These are phyloP conservation scores for Astropecten irregularis DNA, from an alignment of 53 echinoderm and acorn worm genomes.

Conservation along the genomic window DNA sequence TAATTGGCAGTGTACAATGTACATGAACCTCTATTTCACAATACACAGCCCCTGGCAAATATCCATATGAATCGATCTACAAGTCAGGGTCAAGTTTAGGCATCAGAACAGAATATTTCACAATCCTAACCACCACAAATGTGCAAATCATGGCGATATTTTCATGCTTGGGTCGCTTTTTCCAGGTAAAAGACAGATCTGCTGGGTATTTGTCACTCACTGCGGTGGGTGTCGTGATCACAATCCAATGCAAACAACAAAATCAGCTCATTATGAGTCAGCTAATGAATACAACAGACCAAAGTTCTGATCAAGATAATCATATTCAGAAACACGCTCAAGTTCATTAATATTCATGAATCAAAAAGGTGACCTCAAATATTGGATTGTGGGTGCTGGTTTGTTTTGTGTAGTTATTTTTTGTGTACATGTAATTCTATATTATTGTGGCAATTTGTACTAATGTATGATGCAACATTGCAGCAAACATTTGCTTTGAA, in stretches of 20 bases:
- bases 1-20: too few species aligned
- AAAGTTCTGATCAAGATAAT: constrained; percentile 39
- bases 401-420: too few species aligned
- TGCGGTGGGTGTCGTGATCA: constrained; percentile 1
- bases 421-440: too few species aligned
- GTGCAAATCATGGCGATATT: not conserved
- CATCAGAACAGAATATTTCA: too few species aligned
- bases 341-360: constrained; percentile 13
- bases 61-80: too few species aligned
- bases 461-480: not conserved
- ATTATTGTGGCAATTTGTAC: too few species aligned
- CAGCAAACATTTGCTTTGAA: not conserved
- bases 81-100: too few species aligned
- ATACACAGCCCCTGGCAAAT: too few species aligned
- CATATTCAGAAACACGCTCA: constrained; percentile 14
- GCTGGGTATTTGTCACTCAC: constrained; percentile 16
- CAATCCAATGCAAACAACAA: too few species aligned
- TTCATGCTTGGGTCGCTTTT: constrained; percentile 3
- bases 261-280: constrained; percentile 10
- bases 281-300: constrained; percentile 13
- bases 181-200: constrained; percentile 12
- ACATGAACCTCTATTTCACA: too few species aligned
- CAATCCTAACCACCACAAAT: not conserved
- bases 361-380: too few species aligned
- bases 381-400: too few species aligned